These are phyloP conservation scores for Syngnathus rostellatus DNA, from an alignment of 2,797 vertebrate genomes.

Conservation along the genomic window DNA sequence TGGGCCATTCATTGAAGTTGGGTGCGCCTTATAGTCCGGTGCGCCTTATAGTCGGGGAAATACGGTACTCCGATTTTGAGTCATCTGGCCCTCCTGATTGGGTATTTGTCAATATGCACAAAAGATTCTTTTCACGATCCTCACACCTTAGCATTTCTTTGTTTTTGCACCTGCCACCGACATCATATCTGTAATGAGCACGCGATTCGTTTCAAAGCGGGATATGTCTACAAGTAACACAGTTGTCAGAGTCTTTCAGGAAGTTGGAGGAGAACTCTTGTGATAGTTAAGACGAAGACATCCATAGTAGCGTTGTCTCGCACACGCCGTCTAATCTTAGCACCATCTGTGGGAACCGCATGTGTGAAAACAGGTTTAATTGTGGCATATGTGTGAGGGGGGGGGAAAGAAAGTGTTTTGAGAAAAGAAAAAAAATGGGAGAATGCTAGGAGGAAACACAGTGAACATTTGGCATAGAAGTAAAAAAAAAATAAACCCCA, in stretches of 20 bases:
- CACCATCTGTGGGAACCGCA: not conserved
- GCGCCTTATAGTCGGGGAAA: too few relatives aligned
- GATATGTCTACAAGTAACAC: not conserved
- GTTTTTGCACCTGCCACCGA: not conserved
- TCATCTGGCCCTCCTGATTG: conserved; percentile 4
- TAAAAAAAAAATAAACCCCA: not conserved
- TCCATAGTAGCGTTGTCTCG: not conserved
- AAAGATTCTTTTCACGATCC: not conserved
- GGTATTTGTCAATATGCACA: not conserved
- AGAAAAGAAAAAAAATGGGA: not conserved
- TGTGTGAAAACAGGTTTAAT: not conserved
- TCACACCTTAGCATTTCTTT: not conserved
- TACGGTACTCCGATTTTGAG: not conserved
- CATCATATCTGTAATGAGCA: not conserved
- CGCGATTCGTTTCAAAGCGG: not conserved
- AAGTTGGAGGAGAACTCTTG: not conserved
- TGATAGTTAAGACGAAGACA: not conserved
- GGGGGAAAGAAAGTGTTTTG: not conserved
- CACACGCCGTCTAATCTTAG: not conserved
- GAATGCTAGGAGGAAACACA: not conserved
- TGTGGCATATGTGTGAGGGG: not conserved
- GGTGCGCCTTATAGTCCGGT: too few relatives aligned
- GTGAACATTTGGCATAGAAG: not conserved
- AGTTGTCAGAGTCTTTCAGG: not conserved
- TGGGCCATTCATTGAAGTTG: too few relatives aligned